Evolutionary conservation across 2,888 invertebrate genomes (phyloP).

Genomic region (Mimachlamys varia): DNA sequence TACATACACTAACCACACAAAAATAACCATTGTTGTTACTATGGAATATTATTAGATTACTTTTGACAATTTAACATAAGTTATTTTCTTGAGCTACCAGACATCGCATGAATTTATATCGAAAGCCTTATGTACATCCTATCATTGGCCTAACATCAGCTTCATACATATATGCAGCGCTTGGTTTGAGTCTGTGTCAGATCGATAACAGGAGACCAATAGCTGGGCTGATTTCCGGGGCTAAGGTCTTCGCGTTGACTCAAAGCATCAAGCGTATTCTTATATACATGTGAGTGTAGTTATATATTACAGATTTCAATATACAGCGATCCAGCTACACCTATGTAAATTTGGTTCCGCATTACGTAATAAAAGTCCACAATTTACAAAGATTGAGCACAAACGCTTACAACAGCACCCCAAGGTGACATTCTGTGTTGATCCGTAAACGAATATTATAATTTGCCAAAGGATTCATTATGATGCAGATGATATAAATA

Average conservation of each 20-base stretch:
- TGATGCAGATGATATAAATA: neutral
- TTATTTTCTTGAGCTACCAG: neutral
- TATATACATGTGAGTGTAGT: neutral
- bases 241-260: neutral
- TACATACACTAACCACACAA: too few relatives aligned
- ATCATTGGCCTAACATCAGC: neutral
- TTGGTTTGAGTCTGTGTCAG: neutral
- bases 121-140: neutral
- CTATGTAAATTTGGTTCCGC: neutral
- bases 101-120: neutral
- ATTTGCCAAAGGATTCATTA: neutral
- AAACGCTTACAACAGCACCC: neutral
- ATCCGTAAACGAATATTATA: neutral
- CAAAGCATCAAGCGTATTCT: neutral
- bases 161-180: neutral
- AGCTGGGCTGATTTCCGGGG: neutral
- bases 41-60: neutral
- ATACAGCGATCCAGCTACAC: neutral
- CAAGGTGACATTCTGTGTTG: neutral
- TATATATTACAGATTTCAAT: neutral
- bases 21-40: too few relatives aligned
- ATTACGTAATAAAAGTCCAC: neutral
- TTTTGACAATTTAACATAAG: neutral
- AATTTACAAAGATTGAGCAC: neutral
- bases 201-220: constrained; percentile 4